These are phyloP conservation scores for Philereme vetulata DNA, from an alignment of 2,888 invertebrate species.

Conservation along the genomic window DNA sequence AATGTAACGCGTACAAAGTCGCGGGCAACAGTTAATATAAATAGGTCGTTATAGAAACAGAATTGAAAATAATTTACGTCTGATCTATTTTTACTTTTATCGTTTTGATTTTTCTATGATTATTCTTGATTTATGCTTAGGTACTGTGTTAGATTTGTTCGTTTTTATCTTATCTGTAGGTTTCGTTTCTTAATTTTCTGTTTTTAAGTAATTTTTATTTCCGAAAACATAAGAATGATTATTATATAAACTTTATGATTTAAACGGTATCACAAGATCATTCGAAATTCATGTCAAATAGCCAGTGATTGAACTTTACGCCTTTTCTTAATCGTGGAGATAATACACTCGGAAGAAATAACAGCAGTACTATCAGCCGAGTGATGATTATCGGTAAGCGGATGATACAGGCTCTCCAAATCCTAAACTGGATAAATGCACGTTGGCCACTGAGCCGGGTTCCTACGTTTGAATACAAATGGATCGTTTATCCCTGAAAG, in stretches of 20 bases:
- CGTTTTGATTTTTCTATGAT: too few species aligned
- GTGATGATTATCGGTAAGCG: conserved; percentile 56
- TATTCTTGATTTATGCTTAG: too few species aligned
- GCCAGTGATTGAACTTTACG: conserved; percentile 7
- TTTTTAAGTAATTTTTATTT: too few species aligned
- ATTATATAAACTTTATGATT: too few species aligned
- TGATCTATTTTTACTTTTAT: too few species aligned
- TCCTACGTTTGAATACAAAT: conserved; percentile 82
- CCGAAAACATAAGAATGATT: too few species aligned
- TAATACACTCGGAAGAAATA: conserved; percentile 20
- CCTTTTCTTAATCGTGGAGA: conserved; percentile 6
- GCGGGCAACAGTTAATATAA: too few species aligned
- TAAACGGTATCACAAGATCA: background rate
- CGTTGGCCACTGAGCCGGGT: conserved; percentile 72
- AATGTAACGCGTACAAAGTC: too few species aligned
- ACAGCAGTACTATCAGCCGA: conserved; percentile 24
- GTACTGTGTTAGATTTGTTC: too few species aligned
- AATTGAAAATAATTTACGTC: too few species aligned
- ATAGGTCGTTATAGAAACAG: too few species aligned
- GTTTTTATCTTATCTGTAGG: background rate
- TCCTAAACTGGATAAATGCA: conserved; percentile 78
- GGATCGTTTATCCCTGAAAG: conserved; percentile 81
- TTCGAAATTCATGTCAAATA: conserved; percentile 1
- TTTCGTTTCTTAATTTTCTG: too few species aligned
- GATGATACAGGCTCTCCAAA: conserved; percentile 65